Conservation (phyloP, 2,113 vertebrate species). For the Atrichornis clamosus region DNA sequence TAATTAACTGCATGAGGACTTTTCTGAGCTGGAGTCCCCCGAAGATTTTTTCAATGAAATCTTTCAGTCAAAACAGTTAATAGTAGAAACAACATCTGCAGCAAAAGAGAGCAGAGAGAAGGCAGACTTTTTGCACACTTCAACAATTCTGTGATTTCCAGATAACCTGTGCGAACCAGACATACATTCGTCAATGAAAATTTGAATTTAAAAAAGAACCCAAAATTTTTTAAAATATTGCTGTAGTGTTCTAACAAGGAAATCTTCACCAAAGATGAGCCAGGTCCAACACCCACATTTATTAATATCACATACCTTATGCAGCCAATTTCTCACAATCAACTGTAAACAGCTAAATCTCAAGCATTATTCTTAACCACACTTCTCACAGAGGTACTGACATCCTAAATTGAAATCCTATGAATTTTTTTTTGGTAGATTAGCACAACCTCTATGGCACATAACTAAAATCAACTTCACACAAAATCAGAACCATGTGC, state of each 20-base stretch:
- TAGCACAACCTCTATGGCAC: not conserved
- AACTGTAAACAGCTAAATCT: not conserved
- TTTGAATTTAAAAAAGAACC: not conserved
- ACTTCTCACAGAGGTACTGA: not conserved
- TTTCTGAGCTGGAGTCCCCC: not conserved
- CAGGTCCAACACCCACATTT: not conserved
- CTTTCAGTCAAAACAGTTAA: not conserved
- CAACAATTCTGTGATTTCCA: not conserved
- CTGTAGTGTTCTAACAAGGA: not conserved
- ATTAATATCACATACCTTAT: not conserved
- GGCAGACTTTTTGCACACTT: not conserved
- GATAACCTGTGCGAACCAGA: not conserved
- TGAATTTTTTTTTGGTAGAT: not conserved
- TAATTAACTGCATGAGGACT: not conserved
- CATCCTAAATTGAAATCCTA: not conserved
- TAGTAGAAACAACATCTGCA: not conserved
- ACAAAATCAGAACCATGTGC: not conserved
- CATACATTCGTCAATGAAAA: not conserved
- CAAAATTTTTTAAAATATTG: not conserved
- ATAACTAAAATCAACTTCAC: not conserved
- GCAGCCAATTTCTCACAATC: not conserved
- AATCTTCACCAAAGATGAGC: not conserved
- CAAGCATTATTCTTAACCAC: not conserved
- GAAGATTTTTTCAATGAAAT: not conserved
- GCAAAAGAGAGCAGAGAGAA: not conserved